Percentiles rank a stretch among this genome's conserved stretches.
Evolutionary conservation across 1,140 invertebrate species (phyloP).

Genomic region (Drosophila asahinai): DNA sequence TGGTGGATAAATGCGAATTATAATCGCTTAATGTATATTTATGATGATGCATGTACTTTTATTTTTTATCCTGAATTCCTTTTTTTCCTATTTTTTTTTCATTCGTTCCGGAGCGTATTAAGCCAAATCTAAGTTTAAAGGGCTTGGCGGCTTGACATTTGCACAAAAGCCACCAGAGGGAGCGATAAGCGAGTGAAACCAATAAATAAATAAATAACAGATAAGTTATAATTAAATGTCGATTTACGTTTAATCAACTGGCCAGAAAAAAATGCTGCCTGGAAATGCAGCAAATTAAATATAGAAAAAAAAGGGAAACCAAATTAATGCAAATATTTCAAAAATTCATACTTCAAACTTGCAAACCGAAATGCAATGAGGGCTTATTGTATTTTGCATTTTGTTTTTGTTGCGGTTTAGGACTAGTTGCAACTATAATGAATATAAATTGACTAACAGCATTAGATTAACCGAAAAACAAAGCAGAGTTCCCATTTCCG

Average conservation of each 20-base stretch:
- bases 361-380: conserved; percentile 8
- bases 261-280: conserved; percentile 1
- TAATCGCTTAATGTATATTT: conserved; percentile 63
- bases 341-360: conserved; percentile 17
- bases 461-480: conserved; percentile 69
- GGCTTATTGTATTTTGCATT: not conserved
- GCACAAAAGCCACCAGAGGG: conserved; percentile 45
- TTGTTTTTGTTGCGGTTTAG: conserved; percentile 7
- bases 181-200: conserved; percentile 8
- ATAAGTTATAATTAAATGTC: conserved; percentile 79
- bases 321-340: conserved; percentile 43
- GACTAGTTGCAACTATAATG: conserved; percentile 50
- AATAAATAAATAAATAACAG: conserved; percentile 62
- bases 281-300: conserved; percentile 5
- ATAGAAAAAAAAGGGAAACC: not conserved
- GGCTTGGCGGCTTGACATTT: conserved; percentile 51
- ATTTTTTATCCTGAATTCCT: not conserved
- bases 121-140: conserved; percentile 54
- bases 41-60: conserved; percentile 20
- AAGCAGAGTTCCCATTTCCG: conserved; percentile 21
- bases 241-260: conserved; percentile 66
- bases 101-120: not conserved
- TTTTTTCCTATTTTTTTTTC: conserved; percentile 4
- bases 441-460: conserved; percentile 75
- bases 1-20: conserved; percentile 33